Evolutionary conservation across 2,888 invertebrate species (phyloP), one percentile per base, ranked within the genome.

Genomic region (Drosophila demipolita): DNA sequence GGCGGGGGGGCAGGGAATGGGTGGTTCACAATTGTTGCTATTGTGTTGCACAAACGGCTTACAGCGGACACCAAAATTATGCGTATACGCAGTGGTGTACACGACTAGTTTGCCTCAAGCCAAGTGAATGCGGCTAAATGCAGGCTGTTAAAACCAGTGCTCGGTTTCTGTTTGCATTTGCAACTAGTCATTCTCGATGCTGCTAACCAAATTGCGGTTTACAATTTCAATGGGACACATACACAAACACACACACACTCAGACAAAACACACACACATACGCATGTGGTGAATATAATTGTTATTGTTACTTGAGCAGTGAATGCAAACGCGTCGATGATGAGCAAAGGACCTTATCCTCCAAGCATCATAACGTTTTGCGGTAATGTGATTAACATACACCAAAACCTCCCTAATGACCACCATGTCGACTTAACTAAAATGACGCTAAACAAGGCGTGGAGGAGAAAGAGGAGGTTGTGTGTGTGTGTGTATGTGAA

Each of bases 301-400:
- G 83, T 87, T 87, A 88, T 87, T 83, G 83, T 88, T 79, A 73
- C 79, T 85, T 66, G 79, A 81, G 74, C 68, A 66, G 66, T 66
- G 49, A 61, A 62, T 65, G 78, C 63, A 66, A 66, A 59, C 63
- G 68, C 68, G 48, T 64, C 66, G 54, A 70, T 61, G 65, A 71
- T 66, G 62, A 68, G 71, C 58, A 38, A 42, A 66, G 45, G 42
- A 60, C 55, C 57, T 53, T 62, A 73, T 66, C 65, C 69, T 71
- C 63, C 66, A 80, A 87, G 73, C 90, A 83, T 88, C 89, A 89
- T 81, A 89, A 81, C 86, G 86, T 78, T 87, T 76, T 89, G 86
- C 80, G 89, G 84, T 88, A 87, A 90, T 90, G 89, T 86, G 87
- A 90, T 87, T 87, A 87, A 87, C 89, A 90, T 71, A 66, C 71